These are phyloP conservation scores for Parnassius mnemosyne DNA, from an alignment of 2,888 invertebrate species.

Conservation along the genomic window DNA sequence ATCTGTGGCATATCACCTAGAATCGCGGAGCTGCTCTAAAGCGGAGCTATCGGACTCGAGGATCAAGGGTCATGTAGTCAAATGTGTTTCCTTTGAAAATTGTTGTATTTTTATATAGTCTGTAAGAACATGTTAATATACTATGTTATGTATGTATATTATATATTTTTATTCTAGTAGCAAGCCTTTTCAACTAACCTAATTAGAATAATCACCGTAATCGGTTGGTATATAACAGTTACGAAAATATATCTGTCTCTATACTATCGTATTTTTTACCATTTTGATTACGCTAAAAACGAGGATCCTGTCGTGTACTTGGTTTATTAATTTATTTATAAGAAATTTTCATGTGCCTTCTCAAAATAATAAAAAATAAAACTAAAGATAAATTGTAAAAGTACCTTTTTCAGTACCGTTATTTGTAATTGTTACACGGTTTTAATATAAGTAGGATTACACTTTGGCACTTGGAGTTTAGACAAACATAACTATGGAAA, in stretches of 20 bases:
- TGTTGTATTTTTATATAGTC: slow-evolving; percentile 77
- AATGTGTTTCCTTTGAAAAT: slow-evolving; percentile 52
- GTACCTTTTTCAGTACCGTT: slow-evolving; percentile 64
- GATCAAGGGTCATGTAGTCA: slow-evolving; percentile 33
- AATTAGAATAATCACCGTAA: slow-evolving; percentile 19
- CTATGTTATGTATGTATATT: slow-evolving; percentile 42
- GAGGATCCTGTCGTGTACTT: slow-evolving; percentile 31
- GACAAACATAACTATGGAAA: slow-evolving; percentile 42
- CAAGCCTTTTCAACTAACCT: slow-evolving; percentile 18
- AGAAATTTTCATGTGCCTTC: slow-evolving; percentile 79
- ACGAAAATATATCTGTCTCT: slow-evolving; percentile 2
- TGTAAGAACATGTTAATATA: slow-evolving; percentile 63
- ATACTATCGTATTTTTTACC: background rate
- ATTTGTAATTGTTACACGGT: slow-evolving; percentile 67
- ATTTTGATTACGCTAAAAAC: background rate
- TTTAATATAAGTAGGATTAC: slow-evolving; percentile 59
- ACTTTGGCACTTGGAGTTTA: slow-evolving; percentile 56
- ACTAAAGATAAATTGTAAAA: slow-evolving; percentile 59
- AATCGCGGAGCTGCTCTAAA: slow-evolving; percentile 1
- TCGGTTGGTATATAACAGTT: slow-evolving; percentile 25
- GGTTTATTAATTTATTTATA: slow-evolving; percentile 68
- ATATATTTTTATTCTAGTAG: slow-evolving; percentile 20
- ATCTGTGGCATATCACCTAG: slow-evolving; percentile 73
- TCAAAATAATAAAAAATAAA: slow-evolving; percentile 63
- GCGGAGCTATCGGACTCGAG: slow-evolving; percentile 43